Evolutionary conservation across 2,113 vertebrate species (phyloP).

Genomic region (Willisornis vidua): DNA sequence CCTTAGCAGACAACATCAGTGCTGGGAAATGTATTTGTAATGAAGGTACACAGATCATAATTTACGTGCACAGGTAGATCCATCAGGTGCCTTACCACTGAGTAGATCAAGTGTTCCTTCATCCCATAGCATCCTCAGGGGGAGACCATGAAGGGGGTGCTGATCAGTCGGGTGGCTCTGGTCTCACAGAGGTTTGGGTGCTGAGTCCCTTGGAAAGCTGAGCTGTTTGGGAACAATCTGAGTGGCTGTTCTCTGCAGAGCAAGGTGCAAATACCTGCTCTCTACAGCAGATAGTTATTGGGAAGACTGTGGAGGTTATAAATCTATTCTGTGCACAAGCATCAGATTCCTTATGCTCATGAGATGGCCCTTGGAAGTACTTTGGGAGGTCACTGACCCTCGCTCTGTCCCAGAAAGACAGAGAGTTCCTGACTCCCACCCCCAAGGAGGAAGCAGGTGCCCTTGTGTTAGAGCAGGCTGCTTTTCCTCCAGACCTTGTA

Average conservation of each 20-base stretch:
- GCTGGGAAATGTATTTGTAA: not conserved
- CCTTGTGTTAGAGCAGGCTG: not conserved
- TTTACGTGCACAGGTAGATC: not conserved
- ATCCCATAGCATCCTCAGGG: not conserved
- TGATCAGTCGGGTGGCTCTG: fast-evolving
- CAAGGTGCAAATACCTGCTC: not conserved
- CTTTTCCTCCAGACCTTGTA: not conserved
- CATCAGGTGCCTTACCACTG: not conserved
- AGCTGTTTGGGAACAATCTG: not conserved
- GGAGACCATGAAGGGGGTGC: not conserved
- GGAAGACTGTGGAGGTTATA: not conserved
- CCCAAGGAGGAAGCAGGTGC: not conserved
- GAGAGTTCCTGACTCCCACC: not conserved
- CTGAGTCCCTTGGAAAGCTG: not conserved
- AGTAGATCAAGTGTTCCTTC: not conserved
- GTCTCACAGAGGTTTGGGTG: not conserved
- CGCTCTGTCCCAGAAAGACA: not conserved
- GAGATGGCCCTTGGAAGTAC: not conserved
- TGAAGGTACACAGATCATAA: not conserved
- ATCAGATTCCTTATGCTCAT: not conserved
- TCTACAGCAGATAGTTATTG: not conserved
- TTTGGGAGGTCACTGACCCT: not conserved
- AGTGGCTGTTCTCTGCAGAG: not conserved
- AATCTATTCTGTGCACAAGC: not conserved
- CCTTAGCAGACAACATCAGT: not conserved